Base-by-base conservation (phyloP, 2,797 vertebrate species). In the Eleutherodactylus coqui region DNA sequence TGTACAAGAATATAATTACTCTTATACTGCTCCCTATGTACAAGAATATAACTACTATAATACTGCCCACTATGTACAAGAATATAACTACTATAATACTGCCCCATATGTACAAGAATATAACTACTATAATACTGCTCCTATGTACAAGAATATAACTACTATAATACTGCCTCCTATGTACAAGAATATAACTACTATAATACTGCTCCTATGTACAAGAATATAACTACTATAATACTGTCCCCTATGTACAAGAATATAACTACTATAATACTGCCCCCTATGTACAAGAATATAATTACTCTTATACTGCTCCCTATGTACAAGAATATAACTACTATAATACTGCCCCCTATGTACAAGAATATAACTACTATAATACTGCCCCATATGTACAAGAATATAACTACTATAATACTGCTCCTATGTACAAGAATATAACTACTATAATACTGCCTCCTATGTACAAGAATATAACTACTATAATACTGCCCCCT, bases 41-140 rank as follows among this genome's bases (percentile, higher is more conserved):
- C 62, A 64, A 64, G 62, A 64, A 64, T 34, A 64, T 64, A 64
- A 64, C 62, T 17, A 64, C 62, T 64, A 34, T 34, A 64, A 34
- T 64, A 64, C 62, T 64, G 29, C 62, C 7, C 62, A n/a, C 62
- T 64, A 58, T 58, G 5, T 34, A 64, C 62, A 64, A 34, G 62
- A 64, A 64, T 64, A 64, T 64, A 64, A 64, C 62, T 64, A 64
- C 62, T 64, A 64, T 64, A 64, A 64, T 64, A 64, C 62, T 64
- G 29, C 14, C 4, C 5, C 62, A 14, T 62, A 34, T 64, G 16
- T 64, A 34, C 62, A 64, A 34, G 62, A 64, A 64, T 64, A 64
- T 64, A 64, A 64, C 62, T 34, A 64, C 62, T 64, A 64, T 64
- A 64, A 64, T 64, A 64, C 62, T 64, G 29, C 62, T 8, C 29